Evolutionary conservation across 2,797 vertebrate genomes (phyloP), one percentile per base, ranked within the genome.

Genomic region (Lacerta viridis): DNA sequence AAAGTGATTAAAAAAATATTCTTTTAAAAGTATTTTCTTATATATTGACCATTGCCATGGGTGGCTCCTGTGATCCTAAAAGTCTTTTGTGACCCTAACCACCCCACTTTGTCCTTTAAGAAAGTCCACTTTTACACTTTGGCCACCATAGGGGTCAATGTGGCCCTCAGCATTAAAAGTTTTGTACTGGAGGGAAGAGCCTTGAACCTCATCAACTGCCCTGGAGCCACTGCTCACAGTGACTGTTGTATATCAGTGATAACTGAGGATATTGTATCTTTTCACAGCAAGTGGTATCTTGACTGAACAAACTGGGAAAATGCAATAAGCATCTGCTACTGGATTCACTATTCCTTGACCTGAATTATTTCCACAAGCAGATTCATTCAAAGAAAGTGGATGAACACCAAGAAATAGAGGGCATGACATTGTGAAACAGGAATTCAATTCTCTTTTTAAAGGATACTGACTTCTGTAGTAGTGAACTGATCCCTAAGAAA

Each of bases 381-480:
- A 92, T 74, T 77, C 41, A 41, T 87, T 88, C 29, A 87, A 89
- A 91, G 18, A 43, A 87, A 88, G 43, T 43, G 29, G 85, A 59
- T 0, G 2, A 59, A 25, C 17, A 46, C 33, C 72, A 13, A 69
- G 23, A 82, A 8, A 29, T 5, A 11, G 15, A 15, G 1, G 15
- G 2, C 7, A 80, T 13, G 68, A 9, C 7, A 20, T 7, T 36
- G 11, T 17, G 81, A 68, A 18, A 6, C 7, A 81, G 46, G 8
- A 61, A 20, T 39, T 78, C 17, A 84, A 72, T 3, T 7, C 9
- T 36, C 59, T n/a, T 39, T 74, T 74, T 36, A 74, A 64, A 99
- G 99, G 99, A 99, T 99, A 99, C 98, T 99, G 99, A 99, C 99
- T 99, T 99, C 99, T 86, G 99, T 99, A 96, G 99, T 99, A 95